These are phyloP conservation scores for Boloria selene DNA, from an alignment of 2,888 invertebrate genomes.

Conservation along the genomic window DNA sequence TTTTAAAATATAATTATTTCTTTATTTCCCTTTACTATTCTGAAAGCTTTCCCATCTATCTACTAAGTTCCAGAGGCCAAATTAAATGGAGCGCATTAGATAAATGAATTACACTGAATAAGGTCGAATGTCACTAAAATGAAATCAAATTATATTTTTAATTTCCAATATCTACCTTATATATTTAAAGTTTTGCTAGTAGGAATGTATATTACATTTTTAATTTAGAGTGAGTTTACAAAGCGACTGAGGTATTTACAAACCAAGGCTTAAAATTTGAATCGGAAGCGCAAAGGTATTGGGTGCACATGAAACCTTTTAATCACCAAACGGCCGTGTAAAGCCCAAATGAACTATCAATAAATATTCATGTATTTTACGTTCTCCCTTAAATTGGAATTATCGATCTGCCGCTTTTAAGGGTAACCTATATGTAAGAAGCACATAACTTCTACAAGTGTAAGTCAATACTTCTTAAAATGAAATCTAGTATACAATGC, in stretches of 20 bases:
- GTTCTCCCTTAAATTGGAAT: background rate
- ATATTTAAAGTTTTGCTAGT: too few relatives aligned
- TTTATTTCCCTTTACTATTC: slow-evolving; percentile 4
- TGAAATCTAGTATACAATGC: too few relatives aligned
- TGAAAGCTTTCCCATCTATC: slow-evolving; percentile 19
- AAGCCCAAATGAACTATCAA: background rate
- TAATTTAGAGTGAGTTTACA: too few relatives aligned
- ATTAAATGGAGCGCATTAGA: slow-evolving; percentile 28
- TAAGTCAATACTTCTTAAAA: too few relatives aligned
- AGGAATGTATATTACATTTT: too few relatives aligned
- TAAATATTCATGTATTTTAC: slow-evolving; percentile 3
- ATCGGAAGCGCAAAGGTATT: slow-evolving; percentile 1
- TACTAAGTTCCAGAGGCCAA: slow-evolving; percentile 20
- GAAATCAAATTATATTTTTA: background rate
- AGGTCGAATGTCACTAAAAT: slow-evolving; percentile 5
- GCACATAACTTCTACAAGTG: too few relatives aligned
- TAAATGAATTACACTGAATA: slow-evolving; percentile 30
- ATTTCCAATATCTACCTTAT: background rate
- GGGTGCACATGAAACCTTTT: background rate
- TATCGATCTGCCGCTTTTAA: too few relatives aligned
- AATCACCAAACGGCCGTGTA: background rate
- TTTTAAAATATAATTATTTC: background rate
- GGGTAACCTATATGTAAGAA: too few relatives aligned
- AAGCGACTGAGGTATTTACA: background rate
- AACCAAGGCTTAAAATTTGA: background rate